Percentiles rank a stretch among this genome's conserved stretches.
phyloP scores from a whole-genome alignment of 2,113 vertebrate genomes.

The Strigops habroptila region DNA sequence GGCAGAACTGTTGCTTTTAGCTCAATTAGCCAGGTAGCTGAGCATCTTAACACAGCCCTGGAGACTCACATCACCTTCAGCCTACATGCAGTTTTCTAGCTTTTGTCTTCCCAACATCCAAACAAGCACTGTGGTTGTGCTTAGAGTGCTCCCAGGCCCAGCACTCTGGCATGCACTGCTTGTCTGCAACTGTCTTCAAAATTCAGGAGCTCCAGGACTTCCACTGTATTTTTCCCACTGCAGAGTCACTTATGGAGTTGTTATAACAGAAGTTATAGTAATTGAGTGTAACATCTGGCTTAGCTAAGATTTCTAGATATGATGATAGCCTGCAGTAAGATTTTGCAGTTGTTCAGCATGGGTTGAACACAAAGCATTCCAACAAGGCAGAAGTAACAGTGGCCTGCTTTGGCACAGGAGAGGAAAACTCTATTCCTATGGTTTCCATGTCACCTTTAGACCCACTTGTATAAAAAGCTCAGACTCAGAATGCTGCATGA shows the following conservation, averaged over 20 bases:
- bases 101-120: not conserved
- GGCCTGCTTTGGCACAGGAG: not conserved
- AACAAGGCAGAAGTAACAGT: not conserved
- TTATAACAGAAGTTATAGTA: not conserved
- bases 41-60: not conserved
- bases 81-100: not conserved
- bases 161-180: not conserved
- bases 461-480: not conserved
- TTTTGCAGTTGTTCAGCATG: not conserved
- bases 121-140: not conserved
- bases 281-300: not conserved
- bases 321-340: not conserved
- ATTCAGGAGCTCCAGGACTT: not conserved
- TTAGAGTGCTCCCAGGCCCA: not conserved
- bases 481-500: not conserved
- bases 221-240: not conserved
- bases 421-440: not conserved
- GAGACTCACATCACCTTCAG: not conserved
- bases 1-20: not conserved
- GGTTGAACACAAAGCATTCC: not conserved
- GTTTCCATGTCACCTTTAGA: not conserved
- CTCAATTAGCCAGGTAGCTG: not conserved
- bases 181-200: conserved; percentile 3
- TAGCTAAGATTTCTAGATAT: not conserved
- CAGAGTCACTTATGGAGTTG: not conserved